phyloP scores from a whole-genome alignment of 2,113 vertebrate genomes.

The Phaethornis superciliosus region DNA sequence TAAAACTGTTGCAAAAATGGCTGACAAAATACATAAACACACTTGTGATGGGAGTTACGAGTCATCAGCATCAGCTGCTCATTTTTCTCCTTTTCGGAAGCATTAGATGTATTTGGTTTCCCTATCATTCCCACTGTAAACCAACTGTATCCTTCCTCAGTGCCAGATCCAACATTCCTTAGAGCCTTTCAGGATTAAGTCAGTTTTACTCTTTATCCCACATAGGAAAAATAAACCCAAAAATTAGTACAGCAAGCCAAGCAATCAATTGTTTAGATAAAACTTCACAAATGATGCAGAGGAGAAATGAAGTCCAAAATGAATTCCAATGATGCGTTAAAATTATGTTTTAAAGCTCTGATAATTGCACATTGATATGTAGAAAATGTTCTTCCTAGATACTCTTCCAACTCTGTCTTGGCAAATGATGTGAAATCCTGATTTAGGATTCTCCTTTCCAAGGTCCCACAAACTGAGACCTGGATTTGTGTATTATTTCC shows the following conservation, averaged over 20 bases:
- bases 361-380: background rate
- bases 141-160: conserved; percentile 36
- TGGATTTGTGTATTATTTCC: background rate
- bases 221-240: conserved; percentile 36
- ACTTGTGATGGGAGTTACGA: conserved; percentile 8
- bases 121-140: conserved; percentile 55
- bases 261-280: conserved; percentile 26
- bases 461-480: background rate
- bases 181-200: conserved; percentile 55
- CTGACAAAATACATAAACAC: background rate
- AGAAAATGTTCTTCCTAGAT: background rate
- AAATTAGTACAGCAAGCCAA: background rate
- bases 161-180: conserved; percentile 61
- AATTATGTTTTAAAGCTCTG: background rate
- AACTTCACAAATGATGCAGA: background rate
- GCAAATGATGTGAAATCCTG: background rate
- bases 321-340: background rate
- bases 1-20: background rate
- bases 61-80: conserved; percentile 10
- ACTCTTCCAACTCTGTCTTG: background rate
- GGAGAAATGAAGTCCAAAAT: background rate
- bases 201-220: conserved; percentile 47
- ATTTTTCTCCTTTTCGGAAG: conserved; percentile 49
- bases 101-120: conserved; percentile 60
- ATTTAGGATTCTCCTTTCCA: background rate